Evolutionary conservation across 1,140 invertebrate species (phyloP).

Genomic region (Gerris buenoi): DNA sequence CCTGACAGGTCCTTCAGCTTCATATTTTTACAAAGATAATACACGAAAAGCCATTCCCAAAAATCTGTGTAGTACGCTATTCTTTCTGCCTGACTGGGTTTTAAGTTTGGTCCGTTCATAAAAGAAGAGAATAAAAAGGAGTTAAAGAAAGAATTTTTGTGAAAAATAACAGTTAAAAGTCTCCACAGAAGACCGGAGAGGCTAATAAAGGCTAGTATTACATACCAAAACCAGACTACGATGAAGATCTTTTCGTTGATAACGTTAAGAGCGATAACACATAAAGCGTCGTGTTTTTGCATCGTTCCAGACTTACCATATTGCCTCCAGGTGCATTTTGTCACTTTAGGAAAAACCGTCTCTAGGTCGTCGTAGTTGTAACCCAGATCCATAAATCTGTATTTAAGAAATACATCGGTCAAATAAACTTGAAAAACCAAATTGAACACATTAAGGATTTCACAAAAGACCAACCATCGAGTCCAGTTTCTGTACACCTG

Average conservation of each 20-base stretch:
- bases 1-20: conserved; percentile 34
- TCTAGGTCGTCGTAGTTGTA: conserved; percentile 37
- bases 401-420: conserved; percentile 56
- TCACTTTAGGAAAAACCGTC: conserved; percentile 30
- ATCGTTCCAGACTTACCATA: conserved; percentile 44
- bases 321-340: conserved; percentile 32
- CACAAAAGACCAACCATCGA: conserved; percentile 32
- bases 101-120: conserved; percentile 59
- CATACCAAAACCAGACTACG: conserved; percentile 67
- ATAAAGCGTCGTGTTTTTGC: conserved; percentile 46
- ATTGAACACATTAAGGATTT: conserved; percentile 31
- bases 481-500: conserved; percentile 19
- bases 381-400: conserved; percentile 39
- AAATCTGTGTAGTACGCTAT: conserved; percentile 69
- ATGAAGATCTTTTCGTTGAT: conserved; percentile 70
- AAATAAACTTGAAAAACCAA: conserved; percentile 40
- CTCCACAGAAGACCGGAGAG: conserved; percentile 56
- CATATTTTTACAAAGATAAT: conserved; percentile 82
- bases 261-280: conserved; percentile 57
- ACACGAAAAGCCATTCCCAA: conserved; percentile 84
- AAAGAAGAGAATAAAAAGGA: conserved; percentile 41
- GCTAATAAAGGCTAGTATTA: conserved; percentile 45
- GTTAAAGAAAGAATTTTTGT: conserved; percentile 36
- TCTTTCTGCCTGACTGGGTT: conserved; percentile 50
- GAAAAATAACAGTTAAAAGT: conserved; percentile 51